phyloP scores from a whole-genome alignment of 2,113 vertebrate species.

The Oncorhynchus tshawytscha region DNA sequence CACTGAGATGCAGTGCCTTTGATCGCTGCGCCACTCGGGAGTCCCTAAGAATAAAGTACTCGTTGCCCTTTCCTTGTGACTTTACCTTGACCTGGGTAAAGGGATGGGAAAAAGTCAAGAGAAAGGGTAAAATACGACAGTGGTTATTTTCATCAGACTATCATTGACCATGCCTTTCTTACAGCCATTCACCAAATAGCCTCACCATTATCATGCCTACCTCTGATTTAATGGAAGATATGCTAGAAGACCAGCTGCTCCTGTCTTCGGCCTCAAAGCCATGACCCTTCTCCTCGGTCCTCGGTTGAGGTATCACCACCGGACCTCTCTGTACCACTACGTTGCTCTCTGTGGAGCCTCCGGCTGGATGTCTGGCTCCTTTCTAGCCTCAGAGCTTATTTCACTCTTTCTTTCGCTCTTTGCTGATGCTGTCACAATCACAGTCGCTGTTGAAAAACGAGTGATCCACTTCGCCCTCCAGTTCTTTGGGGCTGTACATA shows the following conservation, averaged over 20 bases:
- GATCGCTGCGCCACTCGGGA: no score
- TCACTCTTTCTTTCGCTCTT: constrained; percentile 24
- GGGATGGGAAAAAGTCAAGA: not conserved
- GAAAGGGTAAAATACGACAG: not conserved
- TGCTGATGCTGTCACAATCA: constrained; percentile 60
- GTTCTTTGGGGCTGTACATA: constrained; percentile 78
- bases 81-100: not conserved
- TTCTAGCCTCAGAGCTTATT: constrained; percentile 18
- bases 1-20: no score
- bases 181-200: not conserved
- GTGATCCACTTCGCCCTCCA: constrained; percentile 90
- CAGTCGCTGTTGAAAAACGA: constrained; percentile 93
- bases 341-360: constrained; percentile 9
- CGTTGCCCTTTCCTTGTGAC: not conserved
- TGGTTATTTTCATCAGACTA: not conserved
- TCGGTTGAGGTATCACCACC: not conserved
- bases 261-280: not conserved
- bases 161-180: not conserved
- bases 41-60: not conserved
- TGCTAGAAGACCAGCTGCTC: not conserved
- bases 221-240: not conserved
- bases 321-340: not conserved
- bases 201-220: not conserved
- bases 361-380: not conserved
- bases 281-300: not conserved